Evolutionary conservation across 1,140 invertebrate species (phyloP), one percentile per base, ranked within the genome.

Genomic region (Caenorhabditis brenneri): DNA sequence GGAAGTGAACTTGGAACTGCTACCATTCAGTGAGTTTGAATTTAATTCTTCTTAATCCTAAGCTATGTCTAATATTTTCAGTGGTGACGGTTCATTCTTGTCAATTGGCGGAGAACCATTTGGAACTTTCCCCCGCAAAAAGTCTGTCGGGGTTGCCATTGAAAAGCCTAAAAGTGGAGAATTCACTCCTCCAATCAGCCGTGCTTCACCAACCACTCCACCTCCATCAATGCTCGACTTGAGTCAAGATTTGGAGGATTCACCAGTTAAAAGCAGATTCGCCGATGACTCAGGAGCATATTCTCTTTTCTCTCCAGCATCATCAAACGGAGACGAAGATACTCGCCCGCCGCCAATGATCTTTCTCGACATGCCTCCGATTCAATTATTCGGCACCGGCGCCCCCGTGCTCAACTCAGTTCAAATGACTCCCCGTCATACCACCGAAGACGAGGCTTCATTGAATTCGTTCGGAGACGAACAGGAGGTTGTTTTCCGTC

Each of bases 121-220:
- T 58, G 33, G 39, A 22, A 46, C 53, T 65, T 60, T 83, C 65
- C 60, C 74, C 9, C 81, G 60, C 0, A 53, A 65, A 19, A 53
- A 48, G 10, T 60, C 80, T 46, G 27, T 81, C 19, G 39, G 49
- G 16, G 78, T 83, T 33, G 74, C 51, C 12, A 60, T 49, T 31
- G 81, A 74, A 42, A 74, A 74, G 15, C 33, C 65, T 22, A 12
- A 22, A 42, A 74, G 36, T 31, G 65, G 65, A 74, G 65, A 74
- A 31, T 74, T 74, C 65, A 74, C 65, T 3, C 65, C 65, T 24
- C 65, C 65, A 27, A 46, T 65, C 42, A 82, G 81, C 31, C 81
- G 81, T 48, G 81, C 81, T 51, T 65, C 55, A 36, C 81, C 81
- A n/a, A 82, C 81, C 4, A 65, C 55, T 58, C 81, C 81, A 29